Conservation (phyloP, 2,797 vertebrate genomes). For the Oreochromis mossambicus region DNA sequence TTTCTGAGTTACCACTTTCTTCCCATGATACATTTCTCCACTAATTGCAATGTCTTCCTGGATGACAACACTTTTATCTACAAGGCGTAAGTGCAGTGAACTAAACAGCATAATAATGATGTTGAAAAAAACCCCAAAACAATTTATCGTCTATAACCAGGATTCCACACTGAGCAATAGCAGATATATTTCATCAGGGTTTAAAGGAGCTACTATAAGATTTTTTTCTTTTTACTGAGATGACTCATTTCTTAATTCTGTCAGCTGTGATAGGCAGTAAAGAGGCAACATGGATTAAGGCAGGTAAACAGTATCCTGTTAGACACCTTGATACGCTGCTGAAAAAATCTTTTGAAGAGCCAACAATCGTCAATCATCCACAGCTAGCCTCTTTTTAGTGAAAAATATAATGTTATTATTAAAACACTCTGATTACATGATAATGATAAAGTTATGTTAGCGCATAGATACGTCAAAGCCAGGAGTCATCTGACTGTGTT, state of each 20-base stretch:
- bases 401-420: neutral
- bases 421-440: neutral
- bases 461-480: neutral
- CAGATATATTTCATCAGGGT: neutral
- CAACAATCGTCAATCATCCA: neutral
- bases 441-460: neutral
- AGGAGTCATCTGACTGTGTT: neutral
- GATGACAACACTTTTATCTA: slow-evolving; percentile 51
- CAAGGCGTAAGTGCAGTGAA: slow-evolving; percentile 23
- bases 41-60: slow-evolving; percentile 49
- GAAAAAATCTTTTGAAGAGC: neutral
- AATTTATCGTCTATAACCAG: slow-evolving; percentile 26
- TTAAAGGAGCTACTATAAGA: neutral
- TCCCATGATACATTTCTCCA: slow-evolving; percentile 34
- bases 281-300: neutral
- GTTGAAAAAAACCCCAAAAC: slow-evolving; percentile 43
- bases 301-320: neutral
- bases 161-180: neutral
- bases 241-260: neutral
- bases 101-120: slow-evolving; percentile 52
- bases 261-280: neutral
- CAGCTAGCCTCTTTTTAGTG: neutral
- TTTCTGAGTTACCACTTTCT: slow-evolving; percentile 21
- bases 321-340: neutral
- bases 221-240: neutral